phyloP scores from a whole-genome alignment of 37 sponge, comb jelly and placozoan genomes.

The Chondrilla cf. caribensis region DNA sequence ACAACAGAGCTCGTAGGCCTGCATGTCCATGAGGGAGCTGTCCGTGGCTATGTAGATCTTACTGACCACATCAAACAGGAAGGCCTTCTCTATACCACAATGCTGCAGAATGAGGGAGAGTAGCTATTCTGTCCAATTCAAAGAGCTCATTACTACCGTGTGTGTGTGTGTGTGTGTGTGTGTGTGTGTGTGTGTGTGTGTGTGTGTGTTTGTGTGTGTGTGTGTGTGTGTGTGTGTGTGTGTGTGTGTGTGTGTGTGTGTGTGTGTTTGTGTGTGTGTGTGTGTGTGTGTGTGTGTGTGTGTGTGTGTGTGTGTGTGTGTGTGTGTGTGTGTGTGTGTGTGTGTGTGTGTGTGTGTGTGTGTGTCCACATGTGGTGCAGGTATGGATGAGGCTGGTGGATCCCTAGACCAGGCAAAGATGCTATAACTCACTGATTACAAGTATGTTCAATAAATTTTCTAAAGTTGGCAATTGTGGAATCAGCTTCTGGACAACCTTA shows the following conservation, averaged over 20 bases:
- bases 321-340: too few relatives aligned
- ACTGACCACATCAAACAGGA: slow-evolving; percentile 91
- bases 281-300: too few relatives aligned
- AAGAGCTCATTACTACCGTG: neutral
- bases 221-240: neutral
- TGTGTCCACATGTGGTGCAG: too few relatives aligned
- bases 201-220: neutral
- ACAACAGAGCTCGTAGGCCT: slow-evolving; percentile 92
- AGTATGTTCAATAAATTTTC: slow-evolving; percentile 90
- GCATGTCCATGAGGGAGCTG: slow-evolving; percentile 86
- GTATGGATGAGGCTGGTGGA: too few relatives aligned
- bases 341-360: too few relatives aligned
- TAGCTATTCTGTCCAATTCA: too few relatives aligned
- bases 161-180: neutral
- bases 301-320: too few relatives aligned
- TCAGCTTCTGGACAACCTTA: slow-evolving; percentile 89
- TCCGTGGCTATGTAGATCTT: slow-evolving; percentile 96
- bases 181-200: slow-evolving; percentile 19
- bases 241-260: neutral
- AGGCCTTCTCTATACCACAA: slow-evolving; percentile 92
- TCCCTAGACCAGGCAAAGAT: too few relatives aligned
- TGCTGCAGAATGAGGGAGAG: slow-evolving; percentile 42
- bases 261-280: too few relatives aligned
- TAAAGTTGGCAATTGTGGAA: slow-evolving; percentile 86
- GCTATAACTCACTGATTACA: too few relatives aligned